These are phyloP conservation scores for Kryphioiulus occultus DNA, from an alignment of 2,888 invertebrate genomes.

Conservation along the genomic window DNA sequence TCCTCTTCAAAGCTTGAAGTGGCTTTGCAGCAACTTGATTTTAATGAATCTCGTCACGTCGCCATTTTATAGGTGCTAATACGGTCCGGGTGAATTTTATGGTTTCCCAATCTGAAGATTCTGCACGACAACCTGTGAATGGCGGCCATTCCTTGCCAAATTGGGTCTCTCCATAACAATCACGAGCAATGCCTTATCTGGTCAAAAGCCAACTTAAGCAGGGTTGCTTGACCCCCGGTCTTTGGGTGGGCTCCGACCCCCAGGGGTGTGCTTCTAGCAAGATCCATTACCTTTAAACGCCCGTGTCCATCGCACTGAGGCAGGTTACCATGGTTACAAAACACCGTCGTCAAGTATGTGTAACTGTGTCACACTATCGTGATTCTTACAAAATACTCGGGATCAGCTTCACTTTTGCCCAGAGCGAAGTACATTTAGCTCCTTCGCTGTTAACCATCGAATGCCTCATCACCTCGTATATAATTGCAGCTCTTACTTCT, in stretches of 20 bases:
- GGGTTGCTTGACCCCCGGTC: background rate
- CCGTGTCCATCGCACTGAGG: background rate
- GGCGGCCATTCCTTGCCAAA: background rate
- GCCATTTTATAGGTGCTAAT: slow-evolving; percentile 27
- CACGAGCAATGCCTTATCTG: background rate
- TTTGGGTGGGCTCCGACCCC: background rate
- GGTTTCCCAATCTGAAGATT: background rate
- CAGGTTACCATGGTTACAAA: background rate
- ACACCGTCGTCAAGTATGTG: background rate
- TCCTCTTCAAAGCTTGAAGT: background rate
- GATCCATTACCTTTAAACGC: slow-evolving; percentile 11
- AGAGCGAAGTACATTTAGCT: background rate
- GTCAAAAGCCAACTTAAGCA: background rate
- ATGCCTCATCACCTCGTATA: background rate
- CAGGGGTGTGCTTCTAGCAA: background rate
- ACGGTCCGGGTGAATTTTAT: background rate
- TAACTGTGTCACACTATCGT: background rate
- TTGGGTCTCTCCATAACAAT: background rate
- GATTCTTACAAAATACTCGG: background rate
- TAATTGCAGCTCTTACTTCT: background rate
- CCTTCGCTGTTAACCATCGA: background rate
- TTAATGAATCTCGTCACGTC: slow-evolving; percentile 26
- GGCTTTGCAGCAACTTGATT: background rate
- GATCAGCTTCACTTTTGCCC: background rate
- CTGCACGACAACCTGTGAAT: background rate